A percentile compares a stretch with the other conserved stretches of the same genome.
These are phyloP conservation scores for Sebastes miniatus DNA, from an alignment of 2,797 vertebrate species.

Conservation along the genomic window DNA sequence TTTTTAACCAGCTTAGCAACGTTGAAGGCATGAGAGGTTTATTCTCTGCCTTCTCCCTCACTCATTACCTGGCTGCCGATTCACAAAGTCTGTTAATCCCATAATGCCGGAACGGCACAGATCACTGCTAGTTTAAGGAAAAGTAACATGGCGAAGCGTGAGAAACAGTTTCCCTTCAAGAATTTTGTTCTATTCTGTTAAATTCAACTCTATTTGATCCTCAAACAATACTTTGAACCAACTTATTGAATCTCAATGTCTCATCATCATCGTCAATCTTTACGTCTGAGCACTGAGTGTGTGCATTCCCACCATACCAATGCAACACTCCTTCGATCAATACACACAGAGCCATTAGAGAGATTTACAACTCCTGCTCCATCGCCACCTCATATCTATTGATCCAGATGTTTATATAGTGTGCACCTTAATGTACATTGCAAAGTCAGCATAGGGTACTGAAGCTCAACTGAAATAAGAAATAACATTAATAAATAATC, in stretches of 20 bases:
- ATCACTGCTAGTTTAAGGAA: slow-evolving; percentile 40
- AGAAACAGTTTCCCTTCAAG: neutral
- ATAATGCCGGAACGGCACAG: slow-evolving; percentile 35
- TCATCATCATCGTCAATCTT: neutral
- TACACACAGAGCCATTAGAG: slow-evolving; percentile 39
- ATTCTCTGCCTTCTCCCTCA: slow-evolving; percentile 66
- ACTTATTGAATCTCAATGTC: neutral
- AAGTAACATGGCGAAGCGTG: neutral
- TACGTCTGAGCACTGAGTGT: neutral
- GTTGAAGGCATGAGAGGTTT: slow-evolving; percentile 60
- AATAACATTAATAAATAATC: slow-evolving; percentile 5
- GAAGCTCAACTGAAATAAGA: slow-evolving; percentile 10
- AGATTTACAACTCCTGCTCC: slow-evolving; percentile 20
- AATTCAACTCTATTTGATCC: neutral
- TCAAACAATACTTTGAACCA: neutral
- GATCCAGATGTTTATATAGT: slow-evolving; percentile 32
- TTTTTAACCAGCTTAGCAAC: slow-evolving; percentile 80
- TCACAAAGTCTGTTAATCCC: slow-evolving; percentile 69
- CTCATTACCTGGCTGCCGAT: slow-evolving; percentile 71
- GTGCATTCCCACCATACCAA: slow-evolving; percentile 10
- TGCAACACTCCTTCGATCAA: slow-evolving; percentile 38
- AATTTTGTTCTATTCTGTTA: neutral
- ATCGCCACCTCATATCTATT: slow-evolving; percentile 40
- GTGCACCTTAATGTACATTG: slow-evolving; percentile 7
- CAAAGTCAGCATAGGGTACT: slow-evolving; percentile 14